These are phyloP conservation scores for Carassius auratus DNA, from an alignment of 2,113 vertebrate species.

Conservation along the genomic window DNA sequence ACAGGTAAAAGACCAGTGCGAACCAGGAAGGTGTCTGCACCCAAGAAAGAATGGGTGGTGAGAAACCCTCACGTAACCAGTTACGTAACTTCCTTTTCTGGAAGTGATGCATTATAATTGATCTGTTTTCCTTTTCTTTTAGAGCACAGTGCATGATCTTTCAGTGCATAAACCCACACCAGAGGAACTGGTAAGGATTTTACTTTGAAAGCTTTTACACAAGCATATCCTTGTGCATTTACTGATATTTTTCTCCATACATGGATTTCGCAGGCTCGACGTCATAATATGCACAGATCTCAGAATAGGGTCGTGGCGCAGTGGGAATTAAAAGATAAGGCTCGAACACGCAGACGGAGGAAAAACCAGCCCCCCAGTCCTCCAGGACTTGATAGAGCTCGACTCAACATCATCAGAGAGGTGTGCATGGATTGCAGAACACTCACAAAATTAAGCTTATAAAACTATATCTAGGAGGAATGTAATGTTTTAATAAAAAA, in stretches of 20 bases:
- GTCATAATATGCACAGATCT: constrained; percentile 89
- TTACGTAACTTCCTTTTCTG: not conserved
- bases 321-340: constrained; percentile 87
- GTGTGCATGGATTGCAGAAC: constrained; percentile 65
- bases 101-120: not conserved
- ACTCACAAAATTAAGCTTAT: not conserved
- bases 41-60: constrained; percentile 88
- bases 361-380: constrained; percentile 68
- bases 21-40: constrained; percentile 64
- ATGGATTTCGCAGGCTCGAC: constrained; percentile 71
- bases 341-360: constrained; percentile 74
- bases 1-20: constrained; percentile 70
- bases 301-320: constrained; percentile 84
- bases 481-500: not conserved
- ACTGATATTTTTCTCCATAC: not conserved
- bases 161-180: constrained; percentile 84
- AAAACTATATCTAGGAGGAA: not conserved
- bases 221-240: not conserved
- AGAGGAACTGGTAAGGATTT: constrained; percentile 83
- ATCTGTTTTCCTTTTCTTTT: constrained; percentile 41
- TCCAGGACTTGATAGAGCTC: constrained; percentile 76
- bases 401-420: constrained; percentile 84
- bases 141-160: constrained; percentile 88
- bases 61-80: constrained; percentile 61
- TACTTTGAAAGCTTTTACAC: not conserved